Evolutionary conservation across 2,113 vertebrate species (phyloP).

Genomic region (Chlamydotis undulata): DNA sequence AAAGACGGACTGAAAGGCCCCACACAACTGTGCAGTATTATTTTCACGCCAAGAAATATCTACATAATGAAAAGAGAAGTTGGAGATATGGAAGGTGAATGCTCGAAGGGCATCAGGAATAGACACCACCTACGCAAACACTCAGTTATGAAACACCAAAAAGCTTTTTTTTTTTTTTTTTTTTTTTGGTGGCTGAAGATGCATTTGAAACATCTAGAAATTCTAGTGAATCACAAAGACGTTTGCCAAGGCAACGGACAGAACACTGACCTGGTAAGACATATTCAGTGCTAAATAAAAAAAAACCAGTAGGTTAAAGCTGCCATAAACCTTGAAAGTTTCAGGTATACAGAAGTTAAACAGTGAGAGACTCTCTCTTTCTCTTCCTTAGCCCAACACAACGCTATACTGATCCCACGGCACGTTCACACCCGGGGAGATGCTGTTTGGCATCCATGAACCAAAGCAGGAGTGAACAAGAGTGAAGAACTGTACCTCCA

Average conservation of each 20-base stretch:
- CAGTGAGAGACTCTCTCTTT: neutral
- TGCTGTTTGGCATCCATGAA: neutral
- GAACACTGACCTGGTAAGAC: neutral
- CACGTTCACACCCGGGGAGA: neutral
- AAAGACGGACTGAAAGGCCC: neutral
- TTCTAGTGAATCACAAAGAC: neutral
- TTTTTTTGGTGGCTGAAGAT: neutral
- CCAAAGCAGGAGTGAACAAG: neutral
- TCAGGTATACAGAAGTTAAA: neutral
- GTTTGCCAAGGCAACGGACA: neutral
- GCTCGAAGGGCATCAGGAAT: slow-evolving; percentile 17
- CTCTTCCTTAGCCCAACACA: neutral
- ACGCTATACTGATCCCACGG: neutral
- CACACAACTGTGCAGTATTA: neutral
- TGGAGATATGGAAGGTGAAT: neutral
- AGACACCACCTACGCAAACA: slow-evolving; percentile 6
- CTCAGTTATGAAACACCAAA: neutral
- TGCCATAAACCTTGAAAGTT: neutral
- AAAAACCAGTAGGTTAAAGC: neutral
- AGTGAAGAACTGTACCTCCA: neutral
- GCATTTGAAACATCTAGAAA: slow-evolving; percentile 46
- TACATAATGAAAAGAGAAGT: neutral
- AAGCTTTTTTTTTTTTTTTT: neutral
- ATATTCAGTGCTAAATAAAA: neutral
- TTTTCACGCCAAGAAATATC: neutral